Conservation (phyloP, 30 jellyfish, hydroid and myxozoan genomes). For the Aurelia coerulea region DNA sequence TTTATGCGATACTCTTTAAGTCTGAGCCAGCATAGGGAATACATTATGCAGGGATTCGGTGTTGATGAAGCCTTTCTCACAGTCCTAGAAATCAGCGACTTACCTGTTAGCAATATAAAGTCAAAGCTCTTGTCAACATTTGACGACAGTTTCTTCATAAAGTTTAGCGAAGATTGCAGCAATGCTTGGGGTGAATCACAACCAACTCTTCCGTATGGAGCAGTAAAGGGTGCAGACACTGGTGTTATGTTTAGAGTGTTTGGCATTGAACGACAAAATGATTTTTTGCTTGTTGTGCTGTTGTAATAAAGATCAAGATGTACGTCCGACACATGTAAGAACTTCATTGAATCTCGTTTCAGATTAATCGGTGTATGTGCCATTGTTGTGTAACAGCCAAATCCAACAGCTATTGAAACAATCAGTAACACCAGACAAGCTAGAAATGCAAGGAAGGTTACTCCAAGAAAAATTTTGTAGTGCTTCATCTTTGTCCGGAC, state of each 20-base stretch:
- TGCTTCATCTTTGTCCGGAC: neutral
- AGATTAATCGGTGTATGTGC: neutral
- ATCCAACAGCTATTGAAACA: conserved; percentile 17
- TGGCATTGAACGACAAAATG: conserved; percentile 59
- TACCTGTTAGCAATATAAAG: conserved; percentile 59
- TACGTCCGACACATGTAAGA: conserved; percentile 66
- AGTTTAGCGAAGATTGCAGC: conserved; percentile 34
- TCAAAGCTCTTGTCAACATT: neutral
- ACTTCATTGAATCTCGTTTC: neutral
- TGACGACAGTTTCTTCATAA: conserved; percentile 25
- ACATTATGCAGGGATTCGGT: no score
- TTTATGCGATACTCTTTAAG: no score
- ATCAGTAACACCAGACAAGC: conserved; percentile 12
- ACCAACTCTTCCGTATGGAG: conserved; percentile 66
- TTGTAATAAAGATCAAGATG: conserved; percentile 62
- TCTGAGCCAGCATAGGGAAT: no score
- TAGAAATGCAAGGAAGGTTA: conserved; percentile 5
- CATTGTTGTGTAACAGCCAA: conserved; percentile 15
- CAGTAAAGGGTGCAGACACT: conserved; percentile 52
- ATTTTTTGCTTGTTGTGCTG: conserved; percentile 17
- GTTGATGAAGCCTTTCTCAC: neutral
- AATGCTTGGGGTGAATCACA: conserved; percentile 70
- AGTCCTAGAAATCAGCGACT: neutral
- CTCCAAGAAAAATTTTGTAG: conserved; percentile 2
- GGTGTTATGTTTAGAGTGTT: conserved; percentile 45